A percentile compares a stretch with the other conserved stretches of the same genome.
Evolutionary conservation across 2,888 invertebrate species (phyloP).

Genomic region (Drosophila diplacantha): DNA sequence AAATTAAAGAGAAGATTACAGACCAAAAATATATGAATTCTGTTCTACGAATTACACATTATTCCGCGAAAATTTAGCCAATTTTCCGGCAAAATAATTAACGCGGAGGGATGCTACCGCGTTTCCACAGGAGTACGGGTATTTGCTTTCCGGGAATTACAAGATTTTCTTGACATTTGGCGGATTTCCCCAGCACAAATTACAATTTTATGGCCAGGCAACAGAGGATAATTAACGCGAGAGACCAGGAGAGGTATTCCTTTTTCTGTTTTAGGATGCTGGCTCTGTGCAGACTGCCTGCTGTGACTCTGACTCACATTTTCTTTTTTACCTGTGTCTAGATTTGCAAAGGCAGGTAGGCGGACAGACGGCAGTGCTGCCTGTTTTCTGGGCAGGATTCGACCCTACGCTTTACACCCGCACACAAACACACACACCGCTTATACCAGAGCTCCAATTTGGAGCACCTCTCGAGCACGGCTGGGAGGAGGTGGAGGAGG

Average conservation of each 20-base stretch:
- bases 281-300: constrained; percentile 16
- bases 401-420: neutral
- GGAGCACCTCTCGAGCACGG: neutral
- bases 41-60: neutral
- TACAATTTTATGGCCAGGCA: constrained; percentile 17
- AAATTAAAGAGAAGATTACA: neutral
- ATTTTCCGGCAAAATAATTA: neutral
- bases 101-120: neutral
- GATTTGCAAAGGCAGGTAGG: constrained; percentile 14
- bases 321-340: constrained; percentile 11
- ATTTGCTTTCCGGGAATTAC: constrained; percentile 9
- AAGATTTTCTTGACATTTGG: constrained; percentile 10
- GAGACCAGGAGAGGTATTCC: constrained; percentile 1
- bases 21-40: too few relatives aligned
- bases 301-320: constrained; percentile 17
- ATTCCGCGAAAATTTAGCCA: neutral
- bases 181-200: constrained; percentile 24
- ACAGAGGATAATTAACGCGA: constrained; percentile 8
- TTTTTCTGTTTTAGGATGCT: constrained; percentile 2
- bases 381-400: neutral
- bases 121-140: too few relatives aligned
- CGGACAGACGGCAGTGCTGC: neutral
- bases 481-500: neutral
- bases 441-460: constrained; percentile 5
- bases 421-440: constrained; percentile 9